Conservation (phyloP, 2,113 vertebrate species). For the Muscicapa adusta region DNA sequence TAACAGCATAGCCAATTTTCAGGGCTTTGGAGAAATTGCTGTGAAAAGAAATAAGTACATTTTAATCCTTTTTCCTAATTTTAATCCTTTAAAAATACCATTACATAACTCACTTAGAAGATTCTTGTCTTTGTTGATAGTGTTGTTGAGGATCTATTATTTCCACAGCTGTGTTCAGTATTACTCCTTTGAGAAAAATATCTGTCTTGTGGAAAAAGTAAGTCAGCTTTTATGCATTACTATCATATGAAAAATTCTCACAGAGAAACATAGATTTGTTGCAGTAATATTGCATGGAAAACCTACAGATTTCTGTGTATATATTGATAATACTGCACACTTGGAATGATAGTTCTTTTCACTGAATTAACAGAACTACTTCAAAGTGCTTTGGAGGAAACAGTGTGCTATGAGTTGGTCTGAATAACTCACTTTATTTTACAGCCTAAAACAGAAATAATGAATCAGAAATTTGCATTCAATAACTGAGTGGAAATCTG, state of each 20-base stretch:
- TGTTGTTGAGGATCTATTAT: conserved; percentile 33
- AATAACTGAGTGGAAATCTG: not conserved
- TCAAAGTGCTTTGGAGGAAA: not conserved
- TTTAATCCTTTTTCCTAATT: conserved; percentile 36
- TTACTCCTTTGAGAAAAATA: conserved; percentile 63
- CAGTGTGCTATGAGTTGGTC: not conserved
- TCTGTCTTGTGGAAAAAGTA: conserved; percentile 48
- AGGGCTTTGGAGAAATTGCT: not conserved
- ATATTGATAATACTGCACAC: not conserved
- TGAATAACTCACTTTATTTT: not conserved
- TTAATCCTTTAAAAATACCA: conserved; percentile 25
- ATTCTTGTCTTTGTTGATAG: conserved; percentile 30
- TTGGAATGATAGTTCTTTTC: not conserved
- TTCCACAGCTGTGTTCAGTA: conserved; percentile 63
- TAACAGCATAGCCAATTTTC: not conserved
- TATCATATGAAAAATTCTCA: conserved; percentile 13
- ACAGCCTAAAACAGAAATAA: not conserved
- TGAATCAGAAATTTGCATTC: not conserved
- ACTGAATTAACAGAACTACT: not conserved
- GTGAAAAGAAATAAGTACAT: not conserved
- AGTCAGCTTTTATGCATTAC: conserved; percentile 35
- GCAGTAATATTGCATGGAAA: not conserved
- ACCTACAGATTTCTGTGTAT: not conserved
- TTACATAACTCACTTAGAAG: conserved; percentile 35
- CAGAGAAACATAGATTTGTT: not conserved